These are phyloP conservation scores for Mamestra configurata DNA, from an alignment of 1,140 invertebrate species.

Conservation along the genomic window DNA sequence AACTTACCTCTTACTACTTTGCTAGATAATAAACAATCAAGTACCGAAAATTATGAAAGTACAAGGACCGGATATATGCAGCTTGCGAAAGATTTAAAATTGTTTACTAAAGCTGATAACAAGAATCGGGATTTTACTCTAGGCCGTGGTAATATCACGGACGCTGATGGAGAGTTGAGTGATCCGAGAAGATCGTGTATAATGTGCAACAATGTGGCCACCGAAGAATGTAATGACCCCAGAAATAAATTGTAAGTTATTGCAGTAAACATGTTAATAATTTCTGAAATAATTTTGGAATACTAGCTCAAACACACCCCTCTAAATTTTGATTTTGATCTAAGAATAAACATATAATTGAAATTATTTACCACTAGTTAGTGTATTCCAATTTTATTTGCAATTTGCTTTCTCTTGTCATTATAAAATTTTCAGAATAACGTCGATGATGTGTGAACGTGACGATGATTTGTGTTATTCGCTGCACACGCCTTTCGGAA, in stretches of 20 bases:
- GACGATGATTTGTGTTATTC: slow-evolving; percentile 74
- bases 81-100: slow-evolving; percentile 57
- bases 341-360: not conserved
- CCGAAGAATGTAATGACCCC: slow-evolving; percentile 66
- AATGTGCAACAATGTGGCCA: slow-evolving; percentile 68
- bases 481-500: slow-evolving; percentile 76
- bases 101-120: slow-evolving; percentile 54
- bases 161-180: slow-evolving; percentile 30
- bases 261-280: not conserved
- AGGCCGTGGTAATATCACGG: slow-evolving; percentile 14
- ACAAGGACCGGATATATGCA: slow-evolving; percentile 52
- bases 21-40: slow-evolving; percentile 37
- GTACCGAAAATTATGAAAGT: slow-evolving; percentile 26
- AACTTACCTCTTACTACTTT: slow-evolving; percentile 51
- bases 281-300: not conserved
- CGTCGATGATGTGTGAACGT: slow-evolving; percentile 63
- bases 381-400: slow-evolving; percentile 14
- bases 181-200: slow-evolving; percentile 66
- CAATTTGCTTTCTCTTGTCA: slow-evolving; percentile 53
- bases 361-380: not conserved
- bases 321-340: not conserved
- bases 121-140: slow-evolving; percentile 40
- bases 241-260: slow-evolving; percentile 73
- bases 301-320: not conserved
- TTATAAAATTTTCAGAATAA: slow-evolving; percentile 62